phyloP scores from a whole-genome alignment of 2,113 vertebrate species.

The Uropsilus gracilis region DNA sequence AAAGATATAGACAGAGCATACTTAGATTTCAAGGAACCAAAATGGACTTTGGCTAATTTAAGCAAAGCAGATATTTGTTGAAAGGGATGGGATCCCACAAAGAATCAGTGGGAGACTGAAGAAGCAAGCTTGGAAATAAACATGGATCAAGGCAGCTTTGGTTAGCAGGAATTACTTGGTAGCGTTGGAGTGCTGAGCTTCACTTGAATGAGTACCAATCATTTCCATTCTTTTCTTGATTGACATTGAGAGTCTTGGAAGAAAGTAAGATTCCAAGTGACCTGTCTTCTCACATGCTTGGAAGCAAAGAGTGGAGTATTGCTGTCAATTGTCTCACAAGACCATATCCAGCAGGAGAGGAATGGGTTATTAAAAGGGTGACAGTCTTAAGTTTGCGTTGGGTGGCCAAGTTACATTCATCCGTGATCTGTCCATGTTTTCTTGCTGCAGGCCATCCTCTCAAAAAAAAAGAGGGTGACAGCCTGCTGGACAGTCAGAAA shows the following conservation, averaged over 20 bases:
- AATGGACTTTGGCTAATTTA: conserved; percentile 22
- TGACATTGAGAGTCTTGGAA: background rate
- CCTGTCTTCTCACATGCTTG: background rate
- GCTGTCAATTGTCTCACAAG: background rate
- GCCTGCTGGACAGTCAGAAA: background rate
- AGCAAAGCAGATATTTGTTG: background rate
- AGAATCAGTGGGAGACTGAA: background rate
- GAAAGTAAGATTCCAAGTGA: background rate
- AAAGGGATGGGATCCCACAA: background rate
- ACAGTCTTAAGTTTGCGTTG: too few relatives aligned
- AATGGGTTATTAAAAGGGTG: background rate
- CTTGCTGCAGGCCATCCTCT: too few relatives aligned
- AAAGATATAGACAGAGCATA: background rate
- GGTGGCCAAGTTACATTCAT: too few relatives aligned
- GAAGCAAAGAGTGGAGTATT: background rate
- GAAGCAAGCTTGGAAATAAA: background rate
- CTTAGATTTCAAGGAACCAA: background rate
- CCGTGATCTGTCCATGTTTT: too few relatives aligned
- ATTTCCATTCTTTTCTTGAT: background rate
- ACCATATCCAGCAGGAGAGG: background rate
- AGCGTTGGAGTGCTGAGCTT: background rate
- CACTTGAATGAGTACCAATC: background rate
- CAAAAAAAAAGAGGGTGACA: too few relatives aligned
- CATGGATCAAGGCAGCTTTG: background rate
- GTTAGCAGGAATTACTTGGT: background rate